Percentiles rank a stretch among this genome's conserved stretches.
These are phyloP conservation scores for Cranoglanis bouderius DNA, from an alignment of 2,113 vertebrate genomes.

Conservation along the genomic window DNA sequence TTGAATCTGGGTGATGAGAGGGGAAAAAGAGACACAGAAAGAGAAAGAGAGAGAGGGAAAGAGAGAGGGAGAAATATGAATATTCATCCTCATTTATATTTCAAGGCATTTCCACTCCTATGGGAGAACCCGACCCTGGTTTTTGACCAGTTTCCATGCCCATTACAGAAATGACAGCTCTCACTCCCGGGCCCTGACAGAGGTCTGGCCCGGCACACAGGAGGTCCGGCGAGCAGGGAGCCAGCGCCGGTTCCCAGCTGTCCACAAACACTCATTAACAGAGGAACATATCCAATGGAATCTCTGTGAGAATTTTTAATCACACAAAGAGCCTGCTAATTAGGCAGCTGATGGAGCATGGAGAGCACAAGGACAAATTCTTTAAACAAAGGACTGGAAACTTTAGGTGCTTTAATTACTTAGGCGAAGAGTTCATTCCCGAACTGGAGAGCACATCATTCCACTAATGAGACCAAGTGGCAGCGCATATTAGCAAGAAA, in stretches of 20 bases:
- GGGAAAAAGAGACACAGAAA: background rate
- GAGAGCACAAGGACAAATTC: constrained; percentile 99
- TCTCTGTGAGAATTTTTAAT: constrained; percentile 99
- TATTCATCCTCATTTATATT: constrained; percentile 99
- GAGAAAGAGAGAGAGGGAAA: constrained; percentile 46
- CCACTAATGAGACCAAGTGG: constrained; percentile 92
- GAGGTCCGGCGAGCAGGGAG: constrained; percentile 87
- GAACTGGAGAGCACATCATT: constrained; percentile 98
- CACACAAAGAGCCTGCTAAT: constrained; percentile 97
- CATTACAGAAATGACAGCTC: constrained; percentile 96
- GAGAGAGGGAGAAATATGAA: constrained; percentile 86
- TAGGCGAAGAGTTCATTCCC: constrained; percentile 99
- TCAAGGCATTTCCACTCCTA: constrained; percentile 93
- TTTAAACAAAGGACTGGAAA: constrained; percentile 99
- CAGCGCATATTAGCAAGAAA: constrained; percentile 81
- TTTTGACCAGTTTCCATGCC: constrained; percentile 94
- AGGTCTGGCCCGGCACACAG: constrained; percentile 90
- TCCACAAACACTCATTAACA: constrained; percentile 99
- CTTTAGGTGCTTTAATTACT: constrained; percentile 99
- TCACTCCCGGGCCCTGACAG: constrained; percentile 98
- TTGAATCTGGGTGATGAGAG: constrained; percentile 61
- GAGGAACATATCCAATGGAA: constrained; percentile 98
- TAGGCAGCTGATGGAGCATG: constrained; percentile 99
- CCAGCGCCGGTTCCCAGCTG: constrained; percentile 90
- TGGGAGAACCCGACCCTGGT: constrained; percentile 77